Evolutionary conservation across 2,797 vertebrate genomes (phyloP), one percentile per base, ranked within the genome.

Genomic region (Gallinago nigripennis): DNA sequence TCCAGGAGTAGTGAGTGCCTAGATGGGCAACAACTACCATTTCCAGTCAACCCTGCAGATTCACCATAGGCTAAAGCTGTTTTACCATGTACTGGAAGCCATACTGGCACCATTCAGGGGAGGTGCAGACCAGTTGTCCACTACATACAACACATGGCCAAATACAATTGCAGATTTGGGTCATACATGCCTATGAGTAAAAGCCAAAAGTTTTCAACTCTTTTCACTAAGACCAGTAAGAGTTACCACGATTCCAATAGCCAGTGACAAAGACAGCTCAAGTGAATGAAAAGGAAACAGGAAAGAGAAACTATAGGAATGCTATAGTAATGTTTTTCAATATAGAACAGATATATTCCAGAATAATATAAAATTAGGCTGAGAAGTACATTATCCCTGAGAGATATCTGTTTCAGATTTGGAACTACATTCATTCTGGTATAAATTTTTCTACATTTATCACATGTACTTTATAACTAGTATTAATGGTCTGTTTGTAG

Each of bases 221-320:
- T 73, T 88, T 92, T 79, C 84, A 86, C 33, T 56, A 54, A 78
- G 56, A 82, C 73, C 68, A 66, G 37, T 79, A 75, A 86, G 64
- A 92, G 23, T 56, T 45, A 90, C 18, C 28, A 20, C 1, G 0
- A 78, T 37, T 85, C 57, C 95, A 92, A 89, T 17, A 79, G 81
- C 30, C 90, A 95, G 57, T 43, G 46, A 93, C 31, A 93, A 95
- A 58, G 58, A 50, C n/a, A 66, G 12, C 8, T 77, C 79, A 92
- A 91, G 4, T 12, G 16, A 94, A 64, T n/a, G 7, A 57, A 65
- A 86, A 77, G 19, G 31, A 92, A 95, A 37, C 12, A 7, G 6
- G 27, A 90, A 88, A 92, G 39, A 21, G 68, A 64, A 63, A 69
- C 14, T 58, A 25, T 9, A 73, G 17, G 33, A 95, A 94, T 77